phyloP scores from a whole-genome alignment of 2,888 invertebrate species.

The Agrochola circellaris region DNA sequence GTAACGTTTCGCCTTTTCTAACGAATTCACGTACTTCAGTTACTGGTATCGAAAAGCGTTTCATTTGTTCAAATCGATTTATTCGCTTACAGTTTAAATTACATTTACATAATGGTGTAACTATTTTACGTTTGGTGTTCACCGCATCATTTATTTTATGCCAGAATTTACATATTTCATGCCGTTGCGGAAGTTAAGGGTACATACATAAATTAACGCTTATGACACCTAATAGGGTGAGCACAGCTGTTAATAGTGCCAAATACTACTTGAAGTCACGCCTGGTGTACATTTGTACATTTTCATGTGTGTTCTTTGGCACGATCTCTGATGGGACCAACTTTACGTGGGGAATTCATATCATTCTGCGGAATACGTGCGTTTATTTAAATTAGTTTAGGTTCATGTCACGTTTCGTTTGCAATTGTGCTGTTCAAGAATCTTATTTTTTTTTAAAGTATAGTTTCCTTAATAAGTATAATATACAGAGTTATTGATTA shows the following conservation, averaged over 20 bases:
- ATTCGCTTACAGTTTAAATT: conserved; percentile 50
- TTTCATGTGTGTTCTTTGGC: conserved; percentile 50
- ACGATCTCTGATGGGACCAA: conserved; percentile 6
- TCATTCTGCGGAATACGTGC: background rate
- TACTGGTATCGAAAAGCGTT: conserved; percentile 46
- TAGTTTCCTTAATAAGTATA: background rate
- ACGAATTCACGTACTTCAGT: conserved; percentile 51
- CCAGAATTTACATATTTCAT: conserved; percentile 47
- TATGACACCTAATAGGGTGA: conserved; percentile 47
- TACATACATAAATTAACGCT: conserved; percentile 46
- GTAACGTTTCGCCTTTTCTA: conserved; percentile 16
- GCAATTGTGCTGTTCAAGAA: background rate
- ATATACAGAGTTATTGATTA: too few species aligned
- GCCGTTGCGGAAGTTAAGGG: conserved; percentile 24
- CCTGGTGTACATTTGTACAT: conserved; percentile 20
- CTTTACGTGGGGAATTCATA: conserved; percentile 1
- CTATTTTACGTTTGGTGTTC: conserved; percentile 52
- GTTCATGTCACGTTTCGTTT: background rate
- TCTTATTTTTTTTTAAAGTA: background rate
- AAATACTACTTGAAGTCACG: conserved; percentile 51
- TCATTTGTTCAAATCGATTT: conserved; percentile 60
- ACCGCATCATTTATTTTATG: conserved; percentile 48
- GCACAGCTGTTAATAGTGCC: conserved; percentile 32
- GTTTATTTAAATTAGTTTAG: conserved; percentile 18
- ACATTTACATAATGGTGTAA: conserved; percentile 56